Conservation (phyloP, 2,888 invertebrate species). For the Thysanoteuthis rhombus region DNA sequence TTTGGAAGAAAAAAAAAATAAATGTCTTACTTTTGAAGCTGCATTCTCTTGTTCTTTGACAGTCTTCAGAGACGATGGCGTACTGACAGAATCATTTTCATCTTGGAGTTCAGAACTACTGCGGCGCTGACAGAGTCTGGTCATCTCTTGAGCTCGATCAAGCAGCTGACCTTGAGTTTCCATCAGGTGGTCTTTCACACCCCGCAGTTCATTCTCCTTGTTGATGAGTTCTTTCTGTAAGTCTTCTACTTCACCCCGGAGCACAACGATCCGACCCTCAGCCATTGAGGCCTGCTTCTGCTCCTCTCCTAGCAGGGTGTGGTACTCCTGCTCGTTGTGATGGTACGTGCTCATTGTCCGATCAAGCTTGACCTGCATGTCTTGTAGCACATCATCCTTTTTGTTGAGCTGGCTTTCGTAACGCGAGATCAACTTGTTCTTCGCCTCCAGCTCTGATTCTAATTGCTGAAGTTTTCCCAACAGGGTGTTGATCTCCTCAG, state of each 20-base stretch:
- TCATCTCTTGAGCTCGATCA: conserved; percentile 32
- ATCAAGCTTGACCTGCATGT: not conserved
- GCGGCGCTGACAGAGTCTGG: not conserved
- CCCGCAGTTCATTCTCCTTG: conserved; percentile 42
- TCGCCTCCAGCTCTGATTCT: not conserved
- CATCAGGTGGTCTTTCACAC: conserved; percentile 36
- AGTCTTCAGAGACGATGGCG: conserved; percentile 19
- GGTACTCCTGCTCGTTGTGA: conserved; percentile 30
- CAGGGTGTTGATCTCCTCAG: not conserved
- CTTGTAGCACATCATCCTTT: not conserved
- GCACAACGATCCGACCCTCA: conserved; percentile 21
- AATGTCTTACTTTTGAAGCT: conserved; percentile 14
- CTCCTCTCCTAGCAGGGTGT: conserved; percentile 35
- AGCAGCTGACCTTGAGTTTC: conserved; percentile 31
- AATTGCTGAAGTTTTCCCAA: not conserved
- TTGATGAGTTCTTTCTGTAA: conserved; percentile 39
- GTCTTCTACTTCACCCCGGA: conserved; percentile 24
- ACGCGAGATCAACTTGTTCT: not conserved
- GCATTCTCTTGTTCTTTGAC: conserved; percentile 38
- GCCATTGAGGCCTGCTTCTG: conserved; percentile 35
- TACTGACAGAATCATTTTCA: not conserved
- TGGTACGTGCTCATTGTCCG: not conserved
- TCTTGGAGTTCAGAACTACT: not conserved
- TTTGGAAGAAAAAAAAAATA: not conserved
- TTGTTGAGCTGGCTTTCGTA: not conserved